Base-by-base conservation (phyloP, 2,888 invertebrate genomes). In the Philopedon plagiatum region DNA sequence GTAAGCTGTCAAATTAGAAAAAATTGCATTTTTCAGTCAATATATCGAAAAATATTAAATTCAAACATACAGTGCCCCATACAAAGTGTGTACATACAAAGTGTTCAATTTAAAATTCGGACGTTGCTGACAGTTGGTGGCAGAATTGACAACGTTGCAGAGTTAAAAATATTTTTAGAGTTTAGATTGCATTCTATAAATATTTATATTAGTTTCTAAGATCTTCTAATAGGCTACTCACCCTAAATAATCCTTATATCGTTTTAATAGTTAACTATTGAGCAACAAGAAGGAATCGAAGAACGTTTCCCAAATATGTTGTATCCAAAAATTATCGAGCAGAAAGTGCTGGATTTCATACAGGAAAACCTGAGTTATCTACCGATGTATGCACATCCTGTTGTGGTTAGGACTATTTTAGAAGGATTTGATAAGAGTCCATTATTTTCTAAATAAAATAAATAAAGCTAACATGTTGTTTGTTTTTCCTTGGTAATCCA, bases 301-400 rank as follows among this genome's bases (percentile, higher is more conserved):
- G 76, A 76, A 9, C 80, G 80, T 34, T 83, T 83, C 71, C 76
- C 73, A 4, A 75, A 77, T 2, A 79, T 81, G 7, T 74, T 76
- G 0, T 83, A 83, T 65, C 78, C 82, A 11, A 78, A 79, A 58
- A 66, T 77, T 41, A 80, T 85, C 18, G 81, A 82, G 62, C 71
- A 80, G 39, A 79, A 80, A 67, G 75, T 86, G 5, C 68, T 85
- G 65, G 79, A 83, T 13, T 86, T 84, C 72, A 77, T 86, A 18
- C 77, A 79, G 23, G 76, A 80, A 3, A 81, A 85, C 64, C 44
- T 79, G 11, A 77, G 70, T 13, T 78, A 81, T 69, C 75, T 86
- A 18, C 83, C 85, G 0, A 84, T 86, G 84, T 86, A 86, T 71
- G 85, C 84, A 0, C 82, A 84, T 76, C 85, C 84, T 0, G 66